Evolutionary conservation across 2,113 vertebrate species (phyloP), one percentile per base, ranked within the genome.

Genomic region (Apeltes quadracus): DNA sequence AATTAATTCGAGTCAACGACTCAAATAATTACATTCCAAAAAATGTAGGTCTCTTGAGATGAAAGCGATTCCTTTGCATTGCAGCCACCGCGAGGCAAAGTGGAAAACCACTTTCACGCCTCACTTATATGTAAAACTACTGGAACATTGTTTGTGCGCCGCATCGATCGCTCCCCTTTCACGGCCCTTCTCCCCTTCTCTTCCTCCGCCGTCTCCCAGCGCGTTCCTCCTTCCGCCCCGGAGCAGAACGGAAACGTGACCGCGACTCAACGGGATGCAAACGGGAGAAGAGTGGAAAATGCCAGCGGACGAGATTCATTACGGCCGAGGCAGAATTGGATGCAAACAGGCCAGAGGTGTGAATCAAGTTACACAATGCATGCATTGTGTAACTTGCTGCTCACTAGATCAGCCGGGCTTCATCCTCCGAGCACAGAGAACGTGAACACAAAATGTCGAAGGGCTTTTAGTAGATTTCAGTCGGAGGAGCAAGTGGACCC

Each of bases 31-130:
- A 18, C 32, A 57, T 15, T 14, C 6, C 23, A 27, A 14, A 3
- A 27, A 48, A 48, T n/a, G 23, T 34, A 36, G 14, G 13, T 41
- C 41, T 29, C 8, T 11, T 22, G 14, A 57, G 66, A 58, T n/a
- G 9, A 6, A 57, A 12, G 34, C 46, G 25, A 57, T 82, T 72
- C 68, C 53, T 84, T 59, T 50, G n/a, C 18, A 79, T 74, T 54
- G 36, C 3, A 11, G 27, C 7, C 20, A 10, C 34, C 57, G 57
- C 5, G 57, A 51, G 57, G 29, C 64, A 25, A 55, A 72, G 48
- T 64, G 72, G n/a, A 75, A 22, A 65, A 78, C 25, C 67, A 43
- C 32, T 53, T 55, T 38, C 25, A 23, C 11, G 0, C 44, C 63
- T 51, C 7, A 38, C 32, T 68, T 46, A 15, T 27, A 18, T 20